Percentiles rank a stretch among this genome's conserved stretches.
Evolutionary conservation across 2,888 invertebrate species (phyloP).

Genomic region (Thera britannica): DNA sequence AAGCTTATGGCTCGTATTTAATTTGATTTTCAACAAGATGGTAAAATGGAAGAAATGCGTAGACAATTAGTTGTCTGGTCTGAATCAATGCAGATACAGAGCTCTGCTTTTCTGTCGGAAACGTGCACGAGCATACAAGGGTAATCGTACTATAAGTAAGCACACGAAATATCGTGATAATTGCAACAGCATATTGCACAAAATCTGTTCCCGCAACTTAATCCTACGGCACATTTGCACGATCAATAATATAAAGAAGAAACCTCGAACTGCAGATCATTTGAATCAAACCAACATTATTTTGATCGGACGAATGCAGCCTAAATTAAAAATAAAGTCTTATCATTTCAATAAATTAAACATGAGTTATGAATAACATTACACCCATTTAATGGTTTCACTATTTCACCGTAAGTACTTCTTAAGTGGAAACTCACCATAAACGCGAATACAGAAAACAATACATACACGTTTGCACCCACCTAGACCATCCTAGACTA

Average conservation of each 20-base stretch:
- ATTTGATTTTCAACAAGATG: neutral
- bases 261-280: neutral
- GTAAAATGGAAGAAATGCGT: neutral
- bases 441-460: neutral
- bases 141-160: neutral
- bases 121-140: neutral
- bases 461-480: neutral
- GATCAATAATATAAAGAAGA: conserved; percentile 4
- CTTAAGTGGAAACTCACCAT: conserved; percentile 3
- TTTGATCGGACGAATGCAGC: conserved; percentile 17
- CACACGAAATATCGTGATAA: conserved; percentile 6
- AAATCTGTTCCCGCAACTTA: conserved; percentile 37
- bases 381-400: conserved; percentile 55
- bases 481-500: neutral
- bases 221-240: conserved; percentile 16
- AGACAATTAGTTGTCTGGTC: too few relatives aligned
- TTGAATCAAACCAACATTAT: conserved; percentile 11
- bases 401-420: conserved; percentile 9
- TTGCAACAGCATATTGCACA: conserved; percentile 42
- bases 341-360: conserved; percentile 47
- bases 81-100: too few relatives aligned
- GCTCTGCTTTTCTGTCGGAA: neutral
- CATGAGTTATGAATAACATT: conserved; percentile 37
- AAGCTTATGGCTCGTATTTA: neutral
- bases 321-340: conserved; percentile 44